Percentiles rank a stretch among this genome's conserved stretches.
These are phyloP conservation scores for Erpobdella octoculata DNA, from an alignment of 2,888 invertebrate genomes.

Conservation along the genomic window DNA sequence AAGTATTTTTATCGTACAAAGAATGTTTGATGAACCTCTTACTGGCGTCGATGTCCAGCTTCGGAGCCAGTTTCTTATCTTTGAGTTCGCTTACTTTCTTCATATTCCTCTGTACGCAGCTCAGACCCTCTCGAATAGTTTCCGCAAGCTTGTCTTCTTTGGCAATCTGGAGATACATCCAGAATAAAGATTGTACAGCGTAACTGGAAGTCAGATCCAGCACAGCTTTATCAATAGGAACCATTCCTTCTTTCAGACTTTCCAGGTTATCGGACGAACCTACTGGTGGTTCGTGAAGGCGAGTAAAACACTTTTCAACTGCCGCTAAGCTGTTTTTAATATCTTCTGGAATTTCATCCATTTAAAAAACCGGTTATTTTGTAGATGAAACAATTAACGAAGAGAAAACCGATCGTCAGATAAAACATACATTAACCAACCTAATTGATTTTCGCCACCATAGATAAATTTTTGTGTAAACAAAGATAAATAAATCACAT, in stretches of 20 bases:
- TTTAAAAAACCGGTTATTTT: too few relatives aligned
- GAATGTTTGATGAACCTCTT: constrained; percentile 16
- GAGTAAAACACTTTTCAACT: too few relatives aligned
- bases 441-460: too few relatives aligned
- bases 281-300: too few relatives aligned
- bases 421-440: too few relatives aligned
- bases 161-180: not conserved
- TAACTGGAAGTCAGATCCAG: constrained; percentile 7
- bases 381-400: too few relatives aligned
- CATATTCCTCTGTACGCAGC: not conserved
- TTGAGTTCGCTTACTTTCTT: constrained; percentile 2
- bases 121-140: not conserved
- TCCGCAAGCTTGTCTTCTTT: not conserved
- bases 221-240: constrained; percentile 19
- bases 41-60: constrained; percentile 16
- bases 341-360: too few relatives aligned
- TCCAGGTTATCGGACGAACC: too few relatives aligned
- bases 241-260: not conserved
- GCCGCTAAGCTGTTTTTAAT: too few relatives aligned
- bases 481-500: too few relatives aligned
- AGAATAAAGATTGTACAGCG: constrained; percentile 15
- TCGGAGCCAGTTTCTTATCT: constrained; percentile 8
- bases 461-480: too few relatives aligned
- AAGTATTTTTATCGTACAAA: constrained; percentile 15
- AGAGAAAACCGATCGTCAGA: too few relatives aligned